Evolutionary conservation across 2,113 vertebrate species (phyloP).

Genomic region (Anguilla japonica): DNA sequence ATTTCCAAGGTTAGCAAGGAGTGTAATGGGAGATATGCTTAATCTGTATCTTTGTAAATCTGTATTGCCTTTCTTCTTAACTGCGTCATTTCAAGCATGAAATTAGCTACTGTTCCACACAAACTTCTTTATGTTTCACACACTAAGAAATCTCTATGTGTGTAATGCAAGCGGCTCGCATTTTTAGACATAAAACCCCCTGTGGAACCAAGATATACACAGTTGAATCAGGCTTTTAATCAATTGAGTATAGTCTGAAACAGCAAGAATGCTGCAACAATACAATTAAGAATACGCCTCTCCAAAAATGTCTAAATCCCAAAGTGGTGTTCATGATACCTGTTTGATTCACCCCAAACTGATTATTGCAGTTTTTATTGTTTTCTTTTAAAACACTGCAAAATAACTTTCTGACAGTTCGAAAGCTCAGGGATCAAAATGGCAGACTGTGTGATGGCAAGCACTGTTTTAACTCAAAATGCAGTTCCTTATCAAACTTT

Average conservation of each 20-base stretch:
- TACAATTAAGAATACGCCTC: not conserved
- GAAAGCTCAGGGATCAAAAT: no score
- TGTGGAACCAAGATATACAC: no score
- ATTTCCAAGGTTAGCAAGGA: not conserved
- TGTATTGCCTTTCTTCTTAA: not conserved
- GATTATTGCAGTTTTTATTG: no score
- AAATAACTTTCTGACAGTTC: no score
- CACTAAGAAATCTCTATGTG: not conserved
- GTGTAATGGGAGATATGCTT: not conserved
- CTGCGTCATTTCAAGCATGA: not conserved
- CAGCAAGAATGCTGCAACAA: not conserved
- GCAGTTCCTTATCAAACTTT: no score
- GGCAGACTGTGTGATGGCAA: no score
- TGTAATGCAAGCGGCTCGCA: not conserved
- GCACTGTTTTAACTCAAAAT: no score
- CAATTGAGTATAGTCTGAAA: not conserved
- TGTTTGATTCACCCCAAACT: no score
- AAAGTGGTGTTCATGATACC: no score
- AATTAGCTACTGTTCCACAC: not conserved
- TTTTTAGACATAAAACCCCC: not conserved
- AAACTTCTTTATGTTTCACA: not conserved
- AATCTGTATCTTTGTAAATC: not conserved
- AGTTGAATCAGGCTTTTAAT: not conserved
- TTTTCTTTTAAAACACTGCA: no score
- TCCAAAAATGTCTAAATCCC: no score